Evolutionary conservation across 1,140 invertebrate species (phyloP).

Genomic region (Lepidotrigona ventralis): DNA sequence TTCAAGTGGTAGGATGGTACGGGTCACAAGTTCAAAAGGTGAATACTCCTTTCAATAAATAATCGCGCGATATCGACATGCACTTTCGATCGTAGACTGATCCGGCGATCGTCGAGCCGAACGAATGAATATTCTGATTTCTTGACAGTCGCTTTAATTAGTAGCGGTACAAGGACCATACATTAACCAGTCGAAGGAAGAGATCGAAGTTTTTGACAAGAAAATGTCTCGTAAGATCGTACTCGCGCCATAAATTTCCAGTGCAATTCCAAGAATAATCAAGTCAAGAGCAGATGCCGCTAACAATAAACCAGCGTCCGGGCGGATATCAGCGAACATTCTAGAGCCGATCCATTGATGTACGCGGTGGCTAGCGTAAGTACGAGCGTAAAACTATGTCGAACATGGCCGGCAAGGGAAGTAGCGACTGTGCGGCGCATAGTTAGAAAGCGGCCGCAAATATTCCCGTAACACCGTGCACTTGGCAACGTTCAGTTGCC

Average conservation of each 20-base stretch:
- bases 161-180: conserved; percentile 29
- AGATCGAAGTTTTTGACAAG: conserved; percentile 55
- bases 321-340: conserved; percentile 54
- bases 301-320: conserved; percentile 59
- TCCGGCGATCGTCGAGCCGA: background rate
- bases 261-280: conserved; percentile 63
- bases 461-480: conserved; percentile 22
- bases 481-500: background rate
- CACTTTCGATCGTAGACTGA: background rate
- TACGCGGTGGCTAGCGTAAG: conserved; percentile 41
- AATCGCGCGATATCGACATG: conserved; percentile 13
- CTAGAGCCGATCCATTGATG: conserved; percentile 56
- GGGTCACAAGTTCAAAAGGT: conserved; percentile 57
- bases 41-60: conserved; percentile 32
- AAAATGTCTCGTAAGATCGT: conserved; percentile 55
- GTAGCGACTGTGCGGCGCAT: conserved; percentile 1
- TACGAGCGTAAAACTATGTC: conserved; percentile 59
- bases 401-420: background rate
- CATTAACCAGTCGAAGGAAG: conserved; percentile 8
- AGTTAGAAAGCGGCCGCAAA: conserved; percentile 39
- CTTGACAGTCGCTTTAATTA: conserved; percentile 45
- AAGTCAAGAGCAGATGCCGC: conserved; percentile 57
- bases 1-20: background rate
- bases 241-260: conserved; percentile 53
- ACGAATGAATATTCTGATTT: background rate